Percentiles rank a stretch among this genome's conserved stretches.
Evolutionary conservation across 2,797 vertebrate species (phyloP).

Genomic region (Sebastes cheni): DNA sequence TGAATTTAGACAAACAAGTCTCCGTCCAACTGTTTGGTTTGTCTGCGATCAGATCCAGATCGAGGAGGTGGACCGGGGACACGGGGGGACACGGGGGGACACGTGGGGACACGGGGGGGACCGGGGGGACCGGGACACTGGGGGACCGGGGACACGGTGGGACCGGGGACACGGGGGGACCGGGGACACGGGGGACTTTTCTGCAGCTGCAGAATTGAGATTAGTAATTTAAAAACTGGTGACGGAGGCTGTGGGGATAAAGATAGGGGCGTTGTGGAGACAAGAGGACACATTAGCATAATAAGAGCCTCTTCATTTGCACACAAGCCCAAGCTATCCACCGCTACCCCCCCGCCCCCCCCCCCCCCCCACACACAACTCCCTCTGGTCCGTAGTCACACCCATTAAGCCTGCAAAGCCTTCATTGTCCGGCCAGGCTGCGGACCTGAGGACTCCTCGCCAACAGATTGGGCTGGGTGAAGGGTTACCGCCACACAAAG

Average conservation of each 20-base stretch:
- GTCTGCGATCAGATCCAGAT: neutral
- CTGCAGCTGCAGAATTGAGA: constrained; percentile 78
- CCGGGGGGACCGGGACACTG: too few relatives aligned
- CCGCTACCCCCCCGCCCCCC: constrained; percentile 9
- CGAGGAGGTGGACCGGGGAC: neutral
- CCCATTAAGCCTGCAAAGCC: constrained; percentile 79
- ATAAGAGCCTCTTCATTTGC: constrained; percentile 85
- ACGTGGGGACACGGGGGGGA: too few relatives aligned
- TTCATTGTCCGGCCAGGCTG: constrained; percentile 77
- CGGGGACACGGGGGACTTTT: constrained; percentile 28
- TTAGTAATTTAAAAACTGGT: constrained; percentile 79
- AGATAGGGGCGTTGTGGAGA: constrained; percentile 74
- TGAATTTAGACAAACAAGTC: neutral
- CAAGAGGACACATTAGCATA: constrained; percentile 79
- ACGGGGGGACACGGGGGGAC: too few relatives aligned
- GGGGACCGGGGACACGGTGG: neutral
- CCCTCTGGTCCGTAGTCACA: constrained; percentile 72
- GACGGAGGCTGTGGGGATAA: constrained; percentile 72
- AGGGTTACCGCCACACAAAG: constrained; percentile 81
- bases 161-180: too few relatives aligned
- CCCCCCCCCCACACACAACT: neutral
- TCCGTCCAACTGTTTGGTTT: neutral
- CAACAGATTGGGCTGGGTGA: constrained; percentile 76
- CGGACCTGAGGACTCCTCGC: constrained; percentile 69
- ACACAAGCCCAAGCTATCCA: constrained; percentile 76